Percentiles rank a stretch among this genome's conserved stretches.
Conservation (phyloP, 2,113 vertebrate genomes). For the Thamnophis sirtalis region DNA sequence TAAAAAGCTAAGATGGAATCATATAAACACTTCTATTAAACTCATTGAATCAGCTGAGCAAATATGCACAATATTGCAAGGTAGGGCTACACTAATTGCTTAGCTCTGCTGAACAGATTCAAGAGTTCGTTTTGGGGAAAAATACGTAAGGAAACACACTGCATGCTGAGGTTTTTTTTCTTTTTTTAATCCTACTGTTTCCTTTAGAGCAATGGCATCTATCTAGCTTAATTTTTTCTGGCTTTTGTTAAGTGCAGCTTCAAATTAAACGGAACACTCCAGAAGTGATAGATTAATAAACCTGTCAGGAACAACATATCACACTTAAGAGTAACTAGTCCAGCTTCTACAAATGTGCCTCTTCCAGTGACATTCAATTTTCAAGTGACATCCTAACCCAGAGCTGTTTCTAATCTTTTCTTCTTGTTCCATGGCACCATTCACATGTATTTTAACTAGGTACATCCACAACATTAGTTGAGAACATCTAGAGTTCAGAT, state of each 20-base stretch:
- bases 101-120: background rate
- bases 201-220: background rate
- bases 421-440: background rate
- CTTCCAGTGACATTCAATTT: background rate
- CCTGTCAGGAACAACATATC: constrained; percentile 29
- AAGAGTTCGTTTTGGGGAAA: background rate
- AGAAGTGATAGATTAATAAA: constrained; percentile 40
- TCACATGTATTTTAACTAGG: background rate
- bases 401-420: background rate
- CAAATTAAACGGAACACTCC: constrained; percentile 41
- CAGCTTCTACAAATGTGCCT: background rate
- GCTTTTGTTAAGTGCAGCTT: constrained; percentile 28
- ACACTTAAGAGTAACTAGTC: constrained; percentile 10
- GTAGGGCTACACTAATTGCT: background rate
- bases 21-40: background rate
- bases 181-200: background rate
- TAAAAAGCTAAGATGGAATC: background rate
- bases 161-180: background rate
- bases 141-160: background rate
- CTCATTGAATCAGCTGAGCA: background rate
- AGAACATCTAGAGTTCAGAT: no score
- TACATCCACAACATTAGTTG: background rate
- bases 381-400: background rate
- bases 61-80: background rate
- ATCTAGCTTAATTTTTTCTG: background rate